A percentile compares a stretch with the other conserved stretches of the same genome.
These are phyloP conservation scores for Smutsia temminckii DNA, from an alignment of 2,797 vertebrate species.

Conservation along the genomic window DNA sequence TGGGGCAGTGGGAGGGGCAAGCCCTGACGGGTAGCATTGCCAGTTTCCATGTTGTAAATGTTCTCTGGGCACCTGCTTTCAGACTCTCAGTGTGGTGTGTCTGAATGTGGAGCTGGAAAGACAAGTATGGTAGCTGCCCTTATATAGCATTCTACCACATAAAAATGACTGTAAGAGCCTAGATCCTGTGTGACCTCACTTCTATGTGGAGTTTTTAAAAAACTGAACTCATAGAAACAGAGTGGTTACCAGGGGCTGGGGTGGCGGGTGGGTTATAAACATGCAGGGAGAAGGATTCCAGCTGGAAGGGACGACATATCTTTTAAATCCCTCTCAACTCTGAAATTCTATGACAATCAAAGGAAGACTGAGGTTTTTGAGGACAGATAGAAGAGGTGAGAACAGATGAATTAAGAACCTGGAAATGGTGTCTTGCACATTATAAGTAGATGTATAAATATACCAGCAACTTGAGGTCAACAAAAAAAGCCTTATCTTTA, in stretches of 20 bases:
- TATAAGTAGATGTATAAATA: neutral
- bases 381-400: neutral
- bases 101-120: neutral
- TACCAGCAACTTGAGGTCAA: neutral
- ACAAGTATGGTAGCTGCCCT: rapidly evolving
- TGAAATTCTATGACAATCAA: neutral
- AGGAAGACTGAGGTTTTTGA: neutral
- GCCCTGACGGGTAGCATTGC: neutral
- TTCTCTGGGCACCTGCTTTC: neutral
- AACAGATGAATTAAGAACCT: neutral
- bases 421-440: neutral
- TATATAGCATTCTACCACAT: neutral
- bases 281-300: neutral
- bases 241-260: neutral
- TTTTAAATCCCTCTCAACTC: neutral
- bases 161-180: neutral
- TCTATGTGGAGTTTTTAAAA: neutral
- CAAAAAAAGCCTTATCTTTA: neutral
- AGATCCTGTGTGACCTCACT: neutral
- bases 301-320: neutral
- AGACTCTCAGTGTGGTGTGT: rapidly evolving
- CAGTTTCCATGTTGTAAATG: neutral
- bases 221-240: neutral
- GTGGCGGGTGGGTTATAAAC: neutral
- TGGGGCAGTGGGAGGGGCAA: rapidly evolving